These are phyloP conservation scores for Atractosteus spatula DNA, from an alignment of 2,113 vertebrate genomes.

Conservation along the genomic window DNA sequence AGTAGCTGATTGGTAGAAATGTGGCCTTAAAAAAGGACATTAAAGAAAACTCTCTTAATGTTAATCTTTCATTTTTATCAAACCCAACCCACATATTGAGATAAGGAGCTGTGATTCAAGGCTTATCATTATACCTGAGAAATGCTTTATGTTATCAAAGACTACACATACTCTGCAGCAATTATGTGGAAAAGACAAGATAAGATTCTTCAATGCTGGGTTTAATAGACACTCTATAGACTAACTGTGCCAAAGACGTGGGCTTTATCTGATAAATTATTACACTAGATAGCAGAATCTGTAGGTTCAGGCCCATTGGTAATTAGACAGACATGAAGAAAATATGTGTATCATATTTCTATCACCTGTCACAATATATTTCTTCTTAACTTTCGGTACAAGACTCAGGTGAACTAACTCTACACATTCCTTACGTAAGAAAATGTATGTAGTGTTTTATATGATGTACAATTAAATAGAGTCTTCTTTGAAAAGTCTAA, in stretches of 20 bases:
- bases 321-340: constrained; percentile 44
- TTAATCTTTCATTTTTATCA: constrained; percentile 23
- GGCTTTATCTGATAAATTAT: constrained; percentile 51
- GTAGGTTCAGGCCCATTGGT: constrained; percentile 46
- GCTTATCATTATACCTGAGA: constrained; percentile 27
- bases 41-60: not conserved
- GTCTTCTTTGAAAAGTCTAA: constrained; percentile 16
- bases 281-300: constrained; percentile 39
- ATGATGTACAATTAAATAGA: constrained; percentile 44
- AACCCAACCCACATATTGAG: constrained; percentile 31
- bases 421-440: constrained; percentile 54
- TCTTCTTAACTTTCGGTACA: constrained; percentile 40
- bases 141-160: constrained; percentile 35
- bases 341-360: constrained; percentile 64
- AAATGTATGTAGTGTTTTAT: constrained; percentile 60
- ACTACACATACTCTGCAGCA: constrained; percentile 30
- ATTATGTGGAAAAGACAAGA: constrained; percentile 39
- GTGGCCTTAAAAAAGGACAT: too few relatives aligned
- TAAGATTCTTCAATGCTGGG: constrained; percentile 39
- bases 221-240: constrained; percentile 30
- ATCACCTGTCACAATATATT: constrained; percentile 58
- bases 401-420: constrained; percentile 64
- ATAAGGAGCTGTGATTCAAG: constrained; percentile 27
- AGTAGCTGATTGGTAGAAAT: too few relatives aligned
- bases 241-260: constrained; percentile 29